These are phyloP conservation scores for Takifugu rubripes DNA, from an alignment of 2,797 vertebrate genomes.

Conservation along the genomic window DNA sequence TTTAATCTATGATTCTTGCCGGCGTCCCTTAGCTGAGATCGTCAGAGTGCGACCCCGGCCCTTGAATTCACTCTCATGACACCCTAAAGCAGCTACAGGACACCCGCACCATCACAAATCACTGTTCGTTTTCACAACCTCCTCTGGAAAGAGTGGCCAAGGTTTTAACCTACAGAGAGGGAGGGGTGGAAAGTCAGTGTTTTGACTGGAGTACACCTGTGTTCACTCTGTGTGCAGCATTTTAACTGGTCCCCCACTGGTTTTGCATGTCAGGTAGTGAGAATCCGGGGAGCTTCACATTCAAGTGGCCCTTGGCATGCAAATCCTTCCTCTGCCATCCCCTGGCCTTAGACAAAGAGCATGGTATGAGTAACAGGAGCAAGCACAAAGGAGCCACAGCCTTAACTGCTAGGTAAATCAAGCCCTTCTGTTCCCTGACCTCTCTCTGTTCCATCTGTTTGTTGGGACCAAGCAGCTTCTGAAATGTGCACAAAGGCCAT, in stretches of 20 bases:
- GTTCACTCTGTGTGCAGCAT: conserved; percentile 58
- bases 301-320: conserved; percentile 78
- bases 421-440: conserved; percentile 40
- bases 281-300: conserved; percentile 71
- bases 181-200: conserved; percentile 11
- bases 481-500: conserved; percentile 58
- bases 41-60: conserved; percentile 4
- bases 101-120: conserved; percentile 66
- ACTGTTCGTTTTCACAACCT: conserved; percentile 68
- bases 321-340: conserved; percentile 67
- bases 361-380: conserved; percentile 75
- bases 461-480: conserved; percentile 46
- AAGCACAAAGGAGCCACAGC: conserved; percentile 64
- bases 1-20: conserved; percentile 2
- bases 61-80: neutral
- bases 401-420: conserved; percentile 80
- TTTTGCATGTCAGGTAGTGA: conserved; percentile 82
- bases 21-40: neutral
- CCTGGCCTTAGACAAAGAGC: conserved; percentile 57
- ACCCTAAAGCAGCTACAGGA: conserved; percentile 17
- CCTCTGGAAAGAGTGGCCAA: conserved; percentile 31
- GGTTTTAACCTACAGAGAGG: conserved; percentile 5
- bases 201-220: conserved; percentile 71
- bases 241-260: conserved; percentile 76
- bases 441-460: conserved; percentile 54